phyloP scores from a whole-genome alignment of 2,113 vertebrate species.

The Silurus meridionalis region DNA sequence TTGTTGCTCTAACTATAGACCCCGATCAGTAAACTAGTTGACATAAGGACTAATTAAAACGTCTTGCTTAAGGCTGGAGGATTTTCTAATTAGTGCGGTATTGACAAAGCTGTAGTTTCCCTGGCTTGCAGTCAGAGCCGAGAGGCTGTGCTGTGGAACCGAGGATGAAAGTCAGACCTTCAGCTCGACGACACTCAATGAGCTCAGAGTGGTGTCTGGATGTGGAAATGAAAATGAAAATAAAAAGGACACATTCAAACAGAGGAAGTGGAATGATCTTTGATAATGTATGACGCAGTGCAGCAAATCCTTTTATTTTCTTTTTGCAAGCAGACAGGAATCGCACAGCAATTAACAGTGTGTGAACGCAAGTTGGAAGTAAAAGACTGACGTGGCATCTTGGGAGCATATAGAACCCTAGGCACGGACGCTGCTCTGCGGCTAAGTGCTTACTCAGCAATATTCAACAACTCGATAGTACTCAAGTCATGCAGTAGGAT shows the following conservation, averaged over 20 bases:
- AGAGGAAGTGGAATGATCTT: not conserved
- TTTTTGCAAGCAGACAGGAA: not conserved
- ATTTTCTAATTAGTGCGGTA: conserved; percentile 83
- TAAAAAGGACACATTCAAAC: not conserved
- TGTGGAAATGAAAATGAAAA: not conserved
- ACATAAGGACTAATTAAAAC: conserved; percentile 85
- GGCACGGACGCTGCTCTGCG: not conserved
- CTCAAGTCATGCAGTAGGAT: not conserved
- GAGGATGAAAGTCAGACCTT: conserved; percentile 75
- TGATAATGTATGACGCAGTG: not conserved
- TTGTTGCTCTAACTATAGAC: conserved; percentile 72
- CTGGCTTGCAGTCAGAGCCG: conserved; percentile 72
- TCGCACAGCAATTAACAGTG: not conserved
- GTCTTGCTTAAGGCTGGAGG: conserved; percentile 76
- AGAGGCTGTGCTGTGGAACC: conserved; percentile 74
- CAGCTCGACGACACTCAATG: conserved; percentile 48
- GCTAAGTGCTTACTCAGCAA: not conserved
- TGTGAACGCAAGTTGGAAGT: not conserved
- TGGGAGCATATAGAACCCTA: not conserved
- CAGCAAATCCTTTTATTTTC: not conserved
- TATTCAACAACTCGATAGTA: not conserved
- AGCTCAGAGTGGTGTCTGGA: not conserved
- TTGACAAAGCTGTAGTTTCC: conserved; percentile 80
- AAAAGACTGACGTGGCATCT: not conserved
- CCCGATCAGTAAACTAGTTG: conserved; percentile 80